Evolutionary conservation across 2,113 vertebrate species (phyloP).

Genomic region (Phrynosoma platyrhinos): DNA sequence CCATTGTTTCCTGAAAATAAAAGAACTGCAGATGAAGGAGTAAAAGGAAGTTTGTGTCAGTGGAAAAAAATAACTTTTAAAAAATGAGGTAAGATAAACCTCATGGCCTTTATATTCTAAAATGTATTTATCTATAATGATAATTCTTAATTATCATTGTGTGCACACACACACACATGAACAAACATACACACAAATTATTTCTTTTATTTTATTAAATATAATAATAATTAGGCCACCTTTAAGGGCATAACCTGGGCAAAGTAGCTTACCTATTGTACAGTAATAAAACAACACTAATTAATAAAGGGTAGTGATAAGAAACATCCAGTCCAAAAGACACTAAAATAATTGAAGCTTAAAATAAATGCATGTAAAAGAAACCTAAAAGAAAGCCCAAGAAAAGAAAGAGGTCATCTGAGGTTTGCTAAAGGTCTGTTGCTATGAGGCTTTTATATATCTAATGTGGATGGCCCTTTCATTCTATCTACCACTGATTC

Average conservation of each 20-base stretch:
- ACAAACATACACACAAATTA: neutral
- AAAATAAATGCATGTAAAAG: neutral
- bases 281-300: neutral
- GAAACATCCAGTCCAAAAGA: neutral
- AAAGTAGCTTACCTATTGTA: neutral
- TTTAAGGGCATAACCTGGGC: neutral
- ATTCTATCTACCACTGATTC: no score
- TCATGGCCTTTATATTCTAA: neutral
- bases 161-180: no score
- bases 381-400: neutral
- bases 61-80: neutral
- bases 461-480: no score
- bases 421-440: neutral
- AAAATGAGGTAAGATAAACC: neutral
- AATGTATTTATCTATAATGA: neutral
- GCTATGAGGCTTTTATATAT: neutral
- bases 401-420: neutral
- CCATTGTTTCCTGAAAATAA: slow-evolving; percentile 54
- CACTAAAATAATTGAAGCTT: neutral
- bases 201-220: neutral
- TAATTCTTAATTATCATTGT: neutral
- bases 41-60: slow-evolving; percentile 26
- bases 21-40: slow-evolving; percentile 41
- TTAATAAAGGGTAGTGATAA: neutral
- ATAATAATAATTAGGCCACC: neutral